Conservation (phyloP, 1,140 invertebrate species). For the Euura saliciscinereae region DNA sequence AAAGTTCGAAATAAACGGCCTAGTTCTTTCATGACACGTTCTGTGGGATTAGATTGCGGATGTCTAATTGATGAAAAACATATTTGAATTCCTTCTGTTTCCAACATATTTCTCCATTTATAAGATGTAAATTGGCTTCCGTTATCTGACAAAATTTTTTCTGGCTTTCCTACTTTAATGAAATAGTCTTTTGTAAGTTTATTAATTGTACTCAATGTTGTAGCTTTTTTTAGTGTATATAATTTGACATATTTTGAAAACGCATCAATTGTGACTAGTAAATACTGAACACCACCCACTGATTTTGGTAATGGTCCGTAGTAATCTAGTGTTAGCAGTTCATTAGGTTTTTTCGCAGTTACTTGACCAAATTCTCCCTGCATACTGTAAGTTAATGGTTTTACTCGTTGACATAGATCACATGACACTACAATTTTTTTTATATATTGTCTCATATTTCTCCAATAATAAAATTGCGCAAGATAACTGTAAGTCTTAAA, state of each 20-base stretch:
- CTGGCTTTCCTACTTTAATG: conserved; percentile 22
- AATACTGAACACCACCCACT: conserved; percentile 29
- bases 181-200: conserved; percentile 33
- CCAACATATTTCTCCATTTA: conserved; percentile 30
- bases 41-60: conserved; percentile 37
- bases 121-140: conserved; percentile 31
- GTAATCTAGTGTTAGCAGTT: conserved; percentile 37
- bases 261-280: conserved; percentile 43
- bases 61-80: conserved; percentile 39
- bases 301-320: conserved; percentile 35
- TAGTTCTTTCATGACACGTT: conserved; percentile 40
- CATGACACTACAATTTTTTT: conserved; percentile 21
- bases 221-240: conserved; percentile 22
- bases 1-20: no score
- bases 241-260: conserved; percentile 22
- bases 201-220: conserved; percentile 9
- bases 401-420: conserved; percentile 21
- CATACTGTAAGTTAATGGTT: conserved; percentile 10
- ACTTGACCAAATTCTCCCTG: conserved; percentile 22
- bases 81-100: conserved; percentile 26
- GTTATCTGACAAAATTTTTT: conserved; percentile 26
- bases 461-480: conserved; percentile 34
- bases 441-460: conserved; percentile 24
- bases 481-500: conserved; percentile 37
- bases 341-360: conserved; percentile 24